Conservation (phyloP, 2,888 invertebrate species). For the Lepidochrysops patricia region DNA sequence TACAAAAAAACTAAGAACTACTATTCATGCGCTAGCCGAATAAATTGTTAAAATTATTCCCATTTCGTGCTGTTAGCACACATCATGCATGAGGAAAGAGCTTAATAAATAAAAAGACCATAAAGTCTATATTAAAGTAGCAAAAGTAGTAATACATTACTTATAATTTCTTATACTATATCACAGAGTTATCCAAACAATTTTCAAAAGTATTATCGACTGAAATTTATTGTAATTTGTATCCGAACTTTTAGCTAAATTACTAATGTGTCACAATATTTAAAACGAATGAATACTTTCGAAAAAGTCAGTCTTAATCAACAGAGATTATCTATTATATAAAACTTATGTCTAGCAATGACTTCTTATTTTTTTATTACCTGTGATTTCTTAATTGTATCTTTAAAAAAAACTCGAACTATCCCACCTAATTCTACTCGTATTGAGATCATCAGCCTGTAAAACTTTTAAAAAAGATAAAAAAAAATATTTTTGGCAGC, state of each 20-base stretch:
- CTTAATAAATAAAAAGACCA: too few relatives aligned
- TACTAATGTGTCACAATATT: background rate
- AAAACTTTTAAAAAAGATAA: background rate
- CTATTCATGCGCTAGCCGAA: too few relatives aligned
- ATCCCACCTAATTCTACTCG: background rate
- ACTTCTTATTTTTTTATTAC: background rate
- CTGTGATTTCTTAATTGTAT: background rate
- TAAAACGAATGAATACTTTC: background rate
- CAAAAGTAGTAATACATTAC: too few relatives aligned
- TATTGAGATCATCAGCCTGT: background rate
- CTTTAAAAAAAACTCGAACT: background rate
- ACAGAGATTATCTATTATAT: background rate
- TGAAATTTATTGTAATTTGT: background rate
- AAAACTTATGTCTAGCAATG: background rate
- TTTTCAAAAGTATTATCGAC: background rate
- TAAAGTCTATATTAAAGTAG: too few relatives aligned
- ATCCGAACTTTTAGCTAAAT: background rate
- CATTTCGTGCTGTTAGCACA: background rate
- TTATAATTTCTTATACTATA: background rate
- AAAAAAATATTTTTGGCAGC: background rate
- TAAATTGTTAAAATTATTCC: background rate
- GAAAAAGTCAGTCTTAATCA: background rate
- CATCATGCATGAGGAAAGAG: background rate
- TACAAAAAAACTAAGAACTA: too few relatives aligned
- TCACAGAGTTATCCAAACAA: background rate